Base-by-base conservation (phyloP, 2,113 vertebrate species). In the Ageneiosus marmoratus region DNA sequence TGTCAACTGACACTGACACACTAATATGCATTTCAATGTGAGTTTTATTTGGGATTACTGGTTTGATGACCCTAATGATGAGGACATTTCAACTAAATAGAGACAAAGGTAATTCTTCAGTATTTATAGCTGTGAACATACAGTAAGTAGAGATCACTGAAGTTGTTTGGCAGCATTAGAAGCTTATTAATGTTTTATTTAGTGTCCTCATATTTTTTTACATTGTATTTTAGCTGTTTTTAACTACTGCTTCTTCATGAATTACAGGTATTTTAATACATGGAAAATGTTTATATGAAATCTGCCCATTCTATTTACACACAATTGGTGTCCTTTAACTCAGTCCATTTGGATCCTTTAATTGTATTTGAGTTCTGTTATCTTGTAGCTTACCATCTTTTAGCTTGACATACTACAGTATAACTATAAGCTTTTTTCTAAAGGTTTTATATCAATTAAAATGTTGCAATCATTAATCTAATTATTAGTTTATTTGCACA, bases 1-100 rank as follows among this genome's bases (percentile, higher is more conserved):
- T 73, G 50, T 10, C 53, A 46, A 46, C 24, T 81, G 79, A 29
- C 79, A 70, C 29, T 63, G 37, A 78, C 12, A 53, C 37, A 41
- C 3, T 74, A 2, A 29, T 62, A 50, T 63, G 24, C 9, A 48
- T 58, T 60, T 51, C 44, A 3, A 73, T 32, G 1, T 73, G 50
- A 27, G n/a, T 80, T 70, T 15, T 50, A 51, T 72, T 51, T 72
- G 34, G 51, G 24, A 70, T 58, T 34, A 29, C 51, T 58, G 24
- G 34, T 22, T 41, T 9, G 37, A 81, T 72, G 34, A 81, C 34
- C n/a, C 48, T 50, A 75, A 1, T 20, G 16, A 75, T 75, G 12
- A 29, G 34, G n/a, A 29, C n/a, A 18, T 12, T 29, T 58, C 50
- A 58, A 27, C 46, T 13, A 13, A 8, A 34, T 46, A 80, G 11